phyloP scores from a whole-genome alignment of 2,888 invertebrate species.

The Hoplodrina blanda region DNA sequence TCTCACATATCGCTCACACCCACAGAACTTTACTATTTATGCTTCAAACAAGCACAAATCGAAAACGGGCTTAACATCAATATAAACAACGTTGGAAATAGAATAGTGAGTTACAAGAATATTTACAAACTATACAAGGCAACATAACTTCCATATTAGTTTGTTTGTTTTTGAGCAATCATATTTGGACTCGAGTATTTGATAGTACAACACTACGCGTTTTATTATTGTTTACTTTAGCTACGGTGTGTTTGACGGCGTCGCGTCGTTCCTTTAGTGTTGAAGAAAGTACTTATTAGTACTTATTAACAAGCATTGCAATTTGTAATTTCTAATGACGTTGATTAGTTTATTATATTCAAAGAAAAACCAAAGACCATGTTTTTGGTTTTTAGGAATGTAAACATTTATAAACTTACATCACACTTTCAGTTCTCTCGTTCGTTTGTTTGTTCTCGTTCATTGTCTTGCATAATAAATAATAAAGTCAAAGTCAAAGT shows the following conservation, averaged over 20 bases:
- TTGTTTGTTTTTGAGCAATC: slow-evolving; percentile 49
- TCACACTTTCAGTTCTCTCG: background rate
- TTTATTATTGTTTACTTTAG: slow-evolving; percentile 37
- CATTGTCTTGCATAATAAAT: no score
- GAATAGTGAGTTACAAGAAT: slow-evolving; percentile 11
- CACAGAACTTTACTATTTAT: slow-evolving; percentile 61
- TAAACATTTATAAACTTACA: no score
- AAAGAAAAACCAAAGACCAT: no score
- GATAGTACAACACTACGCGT: slow-evolving; percentile 23
- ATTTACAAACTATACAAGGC: slow-evolving; percentile 39
- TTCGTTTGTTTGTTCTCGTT: no score
- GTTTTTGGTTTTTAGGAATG: no score
- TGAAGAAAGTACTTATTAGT: background rate
- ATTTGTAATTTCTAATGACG: background rate
- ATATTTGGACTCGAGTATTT: slow-evolving; percentile 35
- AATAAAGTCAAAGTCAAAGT: no score
- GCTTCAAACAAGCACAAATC: slow-evolving; percentile 1
- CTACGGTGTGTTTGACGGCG: slow-evolving; percentile 13
- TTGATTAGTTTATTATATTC: no score
- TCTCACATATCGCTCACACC: slow-evolving; percentile 71
- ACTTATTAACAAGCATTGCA: background rate
- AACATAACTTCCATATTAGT: slow-evolving; percentile 47
- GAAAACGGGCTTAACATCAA: slow-evolving; percentile 25
- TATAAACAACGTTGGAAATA: slow-evolving; percentile 29
- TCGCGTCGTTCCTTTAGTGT: background rate